A percentile compares a stretch with the other conserved stretches of the same genome.
Evolutionary conservation across 1,140 invertebrate genomes (phyloP).

Genomic region (Bombus polaris): DNA sequence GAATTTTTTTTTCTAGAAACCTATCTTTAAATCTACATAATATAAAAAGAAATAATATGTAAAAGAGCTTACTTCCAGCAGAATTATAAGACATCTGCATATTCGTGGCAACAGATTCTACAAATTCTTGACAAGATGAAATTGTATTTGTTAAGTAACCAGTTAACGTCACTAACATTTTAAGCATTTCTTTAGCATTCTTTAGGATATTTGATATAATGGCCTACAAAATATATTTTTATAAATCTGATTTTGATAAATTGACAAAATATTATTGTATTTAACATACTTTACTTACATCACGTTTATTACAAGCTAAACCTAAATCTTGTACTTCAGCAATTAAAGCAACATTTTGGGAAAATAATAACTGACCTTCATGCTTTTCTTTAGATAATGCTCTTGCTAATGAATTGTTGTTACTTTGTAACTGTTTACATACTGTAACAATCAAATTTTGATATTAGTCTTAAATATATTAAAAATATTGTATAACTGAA

Average conservation of each 20-base stretch:
- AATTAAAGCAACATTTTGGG: constrained; percentile 70
- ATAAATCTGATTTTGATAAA: background rate
- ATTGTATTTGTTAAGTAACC: constrained; percentile 70
- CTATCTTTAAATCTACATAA: background rate
- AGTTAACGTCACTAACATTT: constrained; percentile 70
- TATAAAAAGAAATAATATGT: background rate
- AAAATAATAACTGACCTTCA: constrained; percentile 68
- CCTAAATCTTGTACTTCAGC: constrained; percentile 70
- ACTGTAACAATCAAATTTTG: constrained; percentile 59
- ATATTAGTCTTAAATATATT: background rate
- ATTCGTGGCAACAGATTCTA: constrained; percentile 36
- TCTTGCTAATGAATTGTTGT: constrained; percentile 74
- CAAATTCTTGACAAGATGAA: constrained; percentile 69
- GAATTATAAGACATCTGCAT: constrained; percentile 48
- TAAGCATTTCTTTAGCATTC: constrained; percentile 71
- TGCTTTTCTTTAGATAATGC: constrained; percentile 75
- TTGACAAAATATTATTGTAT: background rate
- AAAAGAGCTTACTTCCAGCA: constrained; percentile 56
- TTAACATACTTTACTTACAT: constrained; percentile 64
- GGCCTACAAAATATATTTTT: constrained; percentile 57
- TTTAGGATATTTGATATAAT: constrained; percentile 68
- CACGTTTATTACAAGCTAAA: constrained; percentile 65
- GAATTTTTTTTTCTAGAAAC: constrained; percentile 1
- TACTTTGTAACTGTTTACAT: constrained; percentile 73
- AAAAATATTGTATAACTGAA: background rate